Percentiles rank a stretch among this genome's conserved stretches.
Evolutionary conservation across 2,888 invertebrate species (phyloP).

Genomic region (Eristalis pertinax): DNA sequence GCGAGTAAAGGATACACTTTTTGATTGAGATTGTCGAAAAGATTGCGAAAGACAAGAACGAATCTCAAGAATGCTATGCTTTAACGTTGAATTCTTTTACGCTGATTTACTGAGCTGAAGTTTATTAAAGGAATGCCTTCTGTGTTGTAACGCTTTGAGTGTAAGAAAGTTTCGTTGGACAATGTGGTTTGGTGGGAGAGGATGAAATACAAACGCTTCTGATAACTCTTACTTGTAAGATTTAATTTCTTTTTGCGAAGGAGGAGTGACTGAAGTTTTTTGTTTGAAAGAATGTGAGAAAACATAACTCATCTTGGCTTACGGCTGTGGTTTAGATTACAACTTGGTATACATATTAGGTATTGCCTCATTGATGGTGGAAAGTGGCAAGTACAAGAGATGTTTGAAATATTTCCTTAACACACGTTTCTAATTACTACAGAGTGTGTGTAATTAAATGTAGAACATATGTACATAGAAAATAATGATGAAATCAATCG

Average conservation of each 20-base stretch:
- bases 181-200: background rate
- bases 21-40: background rate
- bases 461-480: too few relatives aligned
- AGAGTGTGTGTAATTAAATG: too few relatives aligned
- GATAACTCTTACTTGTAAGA: background rate
- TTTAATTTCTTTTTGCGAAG: background rate
- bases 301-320: too few relatives aligned
- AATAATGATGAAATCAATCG: too few relatives aligned
- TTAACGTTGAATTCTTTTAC: background rate
- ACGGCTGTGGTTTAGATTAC: too few relatives aligned
- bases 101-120: background rate
- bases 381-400: too few relatives aligned
- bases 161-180: background rate
- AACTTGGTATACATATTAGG: too few relatives aligned
- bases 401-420: too few relatives aligned
- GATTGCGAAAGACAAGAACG: background rate
- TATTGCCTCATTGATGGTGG: too few relatives aligned
- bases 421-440: too few relatives aligned
- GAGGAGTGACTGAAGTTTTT: background rate
- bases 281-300: background rate
- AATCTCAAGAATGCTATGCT: background rate
- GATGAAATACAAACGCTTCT: background rate
- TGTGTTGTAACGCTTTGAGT: background rate
- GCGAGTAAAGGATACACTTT: background rate
- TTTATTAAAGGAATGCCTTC: background rate